Evolutionary conservation across 2,113 vertebrate species (phyloP).

Genomic region (Melanotaenia duboulayi): DNA sequence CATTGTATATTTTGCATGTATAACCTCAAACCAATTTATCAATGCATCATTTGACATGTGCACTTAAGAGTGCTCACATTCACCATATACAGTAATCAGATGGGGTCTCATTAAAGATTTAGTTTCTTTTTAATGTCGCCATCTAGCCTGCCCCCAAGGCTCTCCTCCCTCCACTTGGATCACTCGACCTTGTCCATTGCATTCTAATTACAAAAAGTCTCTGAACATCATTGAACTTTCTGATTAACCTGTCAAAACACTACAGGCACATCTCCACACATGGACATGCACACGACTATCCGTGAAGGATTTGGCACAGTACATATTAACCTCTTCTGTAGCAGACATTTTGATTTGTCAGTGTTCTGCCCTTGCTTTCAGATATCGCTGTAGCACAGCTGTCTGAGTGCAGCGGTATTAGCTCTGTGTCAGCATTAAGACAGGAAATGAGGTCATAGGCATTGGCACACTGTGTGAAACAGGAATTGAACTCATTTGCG

Average conservation of each 20-base stretch:
- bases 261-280: background rate
- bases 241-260: background rate
- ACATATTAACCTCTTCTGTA: constrained; percentile 21
- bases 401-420: constrained; percentile 42
- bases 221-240: background rate
- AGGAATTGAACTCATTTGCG: constrained; percentile 52
- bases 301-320: constrained; percentile 19
- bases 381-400: constrained; percentile 33
- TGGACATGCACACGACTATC: constrained; percentile 11
- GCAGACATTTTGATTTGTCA: constrained; percentile 38
- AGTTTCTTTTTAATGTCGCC: constrained; percentile 72
- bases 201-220: constrained; percentile 45
- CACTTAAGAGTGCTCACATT: constrained; percentile 63
- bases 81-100: constrained; percentile 54
- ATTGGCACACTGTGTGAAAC: constrained; percentile 50
- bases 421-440: constrained; percentile 39
- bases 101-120: constrained; percentile 77
- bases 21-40: constrained; percentile 52
- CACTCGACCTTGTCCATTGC: constrained; percentile 45
- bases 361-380: constrained; percentile 33
- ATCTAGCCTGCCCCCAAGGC: constrained; percentile 57
- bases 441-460: constrained; percentile 71
- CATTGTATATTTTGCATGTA: constrained; percentile 40
- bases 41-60: constrained; percentile 55
- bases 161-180: constrained; percentile 49